These are phyloP conservation scores for Cephus runcator DNA, from an alignment of 2,888 invertebrate genomes.

Conservation along the genomic window DNA sequence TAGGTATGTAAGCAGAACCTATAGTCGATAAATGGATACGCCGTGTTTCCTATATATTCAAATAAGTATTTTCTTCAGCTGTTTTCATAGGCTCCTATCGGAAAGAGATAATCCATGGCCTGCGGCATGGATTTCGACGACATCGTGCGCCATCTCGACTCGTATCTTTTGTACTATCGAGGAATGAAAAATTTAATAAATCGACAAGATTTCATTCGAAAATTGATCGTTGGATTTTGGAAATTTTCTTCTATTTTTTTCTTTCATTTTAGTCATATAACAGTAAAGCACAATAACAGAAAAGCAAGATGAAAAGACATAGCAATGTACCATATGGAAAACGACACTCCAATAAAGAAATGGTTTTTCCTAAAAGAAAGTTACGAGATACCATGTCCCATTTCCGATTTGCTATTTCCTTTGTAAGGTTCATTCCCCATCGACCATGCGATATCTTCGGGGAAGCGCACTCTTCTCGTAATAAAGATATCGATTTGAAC, in stretches of 20 bases:
- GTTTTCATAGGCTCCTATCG: not conserved
- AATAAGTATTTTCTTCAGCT: constrained; percentile 1
- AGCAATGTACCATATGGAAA: not conserved
- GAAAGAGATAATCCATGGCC: not conserved
- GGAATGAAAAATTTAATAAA: not conserved
- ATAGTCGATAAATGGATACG: not conserved
- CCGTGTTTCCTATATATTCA: not conserved
- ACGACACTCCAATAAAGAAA: not conserved
- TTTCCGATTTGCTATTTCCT: not conserved
- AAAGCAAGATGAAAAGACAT: not conserved
- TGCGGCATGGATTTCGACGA: not conserved
- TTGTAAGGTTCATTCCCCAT: not conserved
- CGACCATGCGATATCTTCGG: not conserved
- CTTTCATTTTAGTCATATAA: not conserved
- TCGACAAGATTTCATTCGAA: not conserved
- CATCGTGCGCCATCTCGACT: not conserved
- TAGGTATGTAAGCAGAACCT: not conserved
- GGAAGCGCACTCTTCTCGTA: constrained; percentile 21
- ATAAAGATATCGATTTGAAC: constrained; percentile 50
- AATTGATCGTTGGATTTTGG: not conserved
- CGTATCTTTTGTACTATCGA: not conserved
- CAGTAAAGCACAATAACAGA: not conserved
- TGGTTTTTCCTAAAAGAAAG: not conserved
- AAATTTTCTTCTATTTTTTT: not conserved
- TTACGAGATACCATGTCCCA: not conserved